A percentile compares a stretch with the other conserved stretches of the same genome.
Conservation (phyloP, 2,797 vertebrate genomes). For the Caiman crocodilus region DNA sequence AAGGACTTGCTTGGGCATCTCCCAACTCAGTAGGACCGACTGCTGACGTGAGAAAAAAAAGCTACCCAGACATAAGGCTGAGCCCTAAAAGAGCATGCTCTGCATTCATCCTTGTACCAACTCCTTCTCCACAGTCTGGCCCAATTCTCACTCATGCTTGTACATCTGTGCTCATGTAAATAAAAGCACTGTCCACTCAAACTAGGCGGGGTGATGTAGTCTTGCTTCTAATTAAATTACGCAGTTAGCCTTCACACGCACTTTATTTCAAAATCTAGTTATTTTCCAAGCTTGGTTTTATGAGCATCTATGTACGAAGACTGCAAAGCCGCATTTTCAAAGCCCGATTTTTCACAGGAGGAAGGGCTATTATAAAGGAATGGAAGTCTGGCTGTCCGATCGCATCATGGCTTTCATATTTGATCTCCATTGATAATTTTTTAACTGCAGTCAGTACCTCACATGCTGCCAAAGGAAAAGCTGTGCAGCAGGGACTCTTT, state of each 20-base stretch:
- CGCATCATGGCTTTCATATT: constrained; percentile 51
- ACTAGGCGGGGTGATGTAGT: neutral
- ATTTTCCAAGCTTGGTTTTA: constrained; percentile 33
- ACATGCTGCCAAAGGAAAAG: constrained; percentile 50
- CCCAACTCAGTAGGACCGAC: neutral
- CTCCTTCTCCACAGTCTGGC: neutral
- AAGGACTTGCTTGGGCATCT: neutral
- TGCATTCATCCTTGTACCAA: neutral
- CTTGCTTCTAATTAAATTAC: constrained; percentile 4
- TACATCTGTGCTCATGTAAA: neutral
- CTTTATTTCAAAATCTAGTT: constrained; percentile 42
- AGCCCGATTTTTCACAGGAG: constrained; percentile 12
- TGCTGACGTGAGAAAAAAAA: neutral
- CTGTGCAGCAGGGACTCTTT: constrained; percentile 64
- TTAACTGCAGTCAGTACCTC: constrained; percentile 66
- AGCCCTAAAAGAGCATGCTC: neutral
- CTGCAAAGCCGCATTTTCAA: constrained; percentile 58
- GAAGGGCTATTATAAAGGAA: constrained; percentile 50
- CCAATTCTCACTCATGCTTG: accelerated
- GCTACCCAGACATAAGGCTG: neutral
- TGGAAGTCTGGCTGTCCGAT: constrained; percentile 62
- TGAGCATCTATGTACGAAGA: constrained; percentile 15
- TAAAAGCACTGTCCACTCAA: neutral
- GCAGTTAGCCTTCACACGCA: neutral
- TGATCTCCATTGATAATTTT: constrained; percentile 67